These are phyloP conservation scores for Rhagophthalmus giganteus DNA, from an alignment of 2,888 invertebrate genomes.

Conservation along the genomic window DNA sequence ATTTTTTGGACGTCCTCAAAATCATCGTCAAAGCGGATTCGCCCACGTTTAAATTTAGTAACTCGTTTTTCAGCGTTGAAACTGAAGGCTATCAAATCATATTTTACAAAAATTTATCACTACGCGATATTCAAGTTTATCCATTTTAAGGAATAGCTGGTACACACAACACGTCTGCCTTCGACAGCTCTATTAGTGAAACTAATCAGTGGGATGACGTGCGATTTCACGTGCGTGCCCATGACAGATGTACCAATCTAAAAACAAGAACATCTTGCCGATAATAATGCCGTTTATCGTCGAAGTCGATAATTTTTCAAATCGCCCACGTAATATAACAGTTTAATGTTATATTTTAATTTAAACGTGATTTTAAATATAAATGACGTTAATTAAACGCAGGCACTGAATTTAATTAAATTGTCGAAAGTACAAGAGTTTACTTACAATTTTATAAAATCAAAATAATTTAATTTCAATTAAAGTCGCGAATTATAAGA, in stretches of 20 bases:
- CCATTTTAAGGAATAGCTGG: constrained; percentile 8
- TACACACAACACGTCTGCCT: background rate
- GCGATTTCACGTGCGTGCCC: background rate
- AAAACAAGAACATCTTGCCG: background rate
- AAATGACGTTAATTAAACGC: too few species aligned
- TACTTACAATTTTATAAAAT: too few species aligned
- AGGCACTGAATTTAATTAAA: too few species aligned
- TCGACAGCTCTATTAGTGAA: background rate
- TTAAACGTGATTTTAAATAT: too few species aligned
- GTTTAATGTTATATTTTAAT: too few species aligned
- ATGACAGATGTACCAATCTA: background rate
- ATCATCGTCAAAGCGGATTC: background rate
- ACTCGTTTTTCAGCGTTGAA: background rate
- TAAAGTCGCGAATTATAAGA: too few species aligned
- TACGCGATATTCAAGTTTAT: constrained; percentile 8
- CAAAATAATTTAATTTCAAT: too few species aligned
- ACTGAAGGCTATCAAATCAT: background rate
- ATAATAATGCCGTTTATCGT: background rate
- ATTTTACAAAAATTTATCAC: background rate
- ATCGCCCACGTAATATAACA: background rate
- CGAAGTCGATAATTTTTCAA: background rate
- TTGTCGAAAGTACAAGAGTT: too few species aligned
- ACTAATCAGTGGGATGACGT: background rate
- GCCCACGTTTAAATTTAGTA: constrained; percentile 1
- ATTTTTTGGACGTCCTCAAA: background rate